These are phyloP conservation scores for Macroglossus sobrinus DNA, from an alignment of 2,113 vertebrate genomes.

Conservation along the genomic window DNA sequence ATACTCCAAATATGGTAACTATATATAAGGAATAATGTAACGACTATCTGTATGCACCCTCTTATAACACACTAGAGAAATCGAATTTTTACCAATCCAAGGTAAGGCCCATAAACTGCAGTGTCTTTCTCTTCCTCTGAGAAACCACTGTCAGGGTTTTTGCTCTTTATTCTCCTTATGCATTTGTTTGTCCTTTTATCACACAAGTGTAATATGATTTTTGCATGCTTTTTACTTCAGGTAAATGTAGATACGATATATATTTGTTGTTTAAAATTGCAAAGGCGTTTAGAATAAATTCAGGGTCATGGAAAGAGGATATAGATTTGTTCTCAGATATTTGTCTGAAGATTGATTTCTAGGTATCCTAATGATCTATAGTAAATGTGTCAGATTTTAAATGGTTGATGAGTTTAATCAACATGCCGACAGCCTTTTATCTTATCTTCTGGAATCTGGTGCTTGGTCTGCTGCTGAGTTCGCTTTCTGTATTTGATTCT, in stretches of 20 bases:
- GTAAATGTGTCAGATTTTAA: not conserved
- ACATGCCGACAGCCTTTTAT: not conserved
- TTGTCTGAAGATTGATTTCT: not conserved
- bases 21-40: not conserved
- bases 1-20: not conserved
- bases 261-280: not conserved
- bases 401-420: not conserved
- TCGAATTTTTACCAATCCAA: not conserved
- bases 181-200: not conserved
- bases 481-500: not conserved
- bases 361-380: not conserved
- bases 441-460: not conserved
- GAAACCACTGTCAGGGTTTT: not conserved
- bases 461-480: not conserved
- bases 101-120: not conserved
- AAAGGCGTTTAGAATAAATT: not conserved
- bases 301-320: not conserved
- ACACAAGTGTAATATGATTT: not conserved
- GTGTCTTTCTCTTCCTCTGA: not conserved
- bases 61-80: not conserved
- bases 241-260: not conserved
- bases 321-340: not conserved
- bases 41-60: not conserved
- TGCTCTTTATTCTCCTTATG: not conserved
- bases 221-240: not conserved